Percentiles rank a stretch among this genome's conserved stretches.
Conservation (phyloP, 2,888 invertebrate species). For the Leptarthrus brevirostris region DNA sequence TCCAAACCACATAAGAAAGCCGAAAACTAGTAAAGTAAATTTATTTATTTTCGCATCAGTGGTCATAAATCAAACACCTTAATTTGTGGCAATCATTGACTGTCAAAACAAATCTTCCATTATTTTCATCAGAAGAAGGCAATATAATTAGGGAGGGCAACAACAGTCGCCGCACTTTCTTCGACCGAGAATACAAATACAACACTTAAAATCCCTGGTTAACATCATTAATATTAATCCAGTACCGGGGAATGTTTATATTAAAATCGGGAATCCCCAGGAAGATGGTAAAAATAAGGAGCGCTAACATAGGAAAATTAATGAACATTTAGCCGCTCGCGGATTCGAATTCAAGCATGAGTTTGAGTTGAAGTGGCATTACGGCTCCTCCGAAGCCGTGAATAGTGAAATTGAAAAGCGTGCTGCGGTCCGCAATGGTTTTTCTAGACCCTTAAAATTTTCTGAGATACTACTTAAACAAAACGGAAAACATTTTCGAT, state of each 20-base stretch:
- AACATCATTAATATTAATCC: conserved; percentile 54
- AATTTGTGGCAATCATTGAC: conserved; percentile 56
- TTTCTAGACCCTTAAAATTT: conserved; percentile 29
- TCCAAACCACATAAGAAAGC: conserved; percentile 12
- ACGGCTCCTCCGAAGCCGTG: background rate
- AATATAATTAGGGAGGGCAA: conserved; percentile 57
- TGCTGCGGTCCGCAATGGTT: conserved; percentile 1
- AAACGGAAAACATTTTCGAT: conserved; percentile 45
- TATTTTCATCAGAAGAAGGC: conserved; percentile 63
- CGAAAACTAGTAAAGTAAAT: conserved; percentile 31
- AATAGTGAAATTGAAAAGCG: conserved; percentile 3
- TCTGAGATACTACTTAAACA: conserved; percentile 16
- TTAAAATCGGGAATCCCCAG: conserved; percentile 45
- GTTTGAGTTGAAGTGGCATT: background rate
- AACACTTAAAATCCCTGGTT: conserved; percentile 52
- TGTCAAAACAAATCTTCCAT: conserved; percentile 66
- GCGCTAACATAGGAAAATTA: conserved; percentile 35
- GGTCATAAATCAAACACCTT: conserved; percentile 54
- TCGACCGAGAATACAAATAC: conserved; percentile 45
- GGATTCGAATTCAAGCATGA: background rate
- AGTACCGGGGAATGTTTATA: conserved; percentile 51
- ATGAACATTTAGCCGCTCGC: background rate
- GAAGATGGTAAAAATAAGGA: conserved; percentile 45
- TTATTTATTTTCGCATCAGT: conserved; percentile 40
- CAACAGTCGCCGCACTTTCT: background rate